Base-by-base conservation (phyloP, 2,888 invertebrate species). In the Caenorhabditis afra region DNA sequence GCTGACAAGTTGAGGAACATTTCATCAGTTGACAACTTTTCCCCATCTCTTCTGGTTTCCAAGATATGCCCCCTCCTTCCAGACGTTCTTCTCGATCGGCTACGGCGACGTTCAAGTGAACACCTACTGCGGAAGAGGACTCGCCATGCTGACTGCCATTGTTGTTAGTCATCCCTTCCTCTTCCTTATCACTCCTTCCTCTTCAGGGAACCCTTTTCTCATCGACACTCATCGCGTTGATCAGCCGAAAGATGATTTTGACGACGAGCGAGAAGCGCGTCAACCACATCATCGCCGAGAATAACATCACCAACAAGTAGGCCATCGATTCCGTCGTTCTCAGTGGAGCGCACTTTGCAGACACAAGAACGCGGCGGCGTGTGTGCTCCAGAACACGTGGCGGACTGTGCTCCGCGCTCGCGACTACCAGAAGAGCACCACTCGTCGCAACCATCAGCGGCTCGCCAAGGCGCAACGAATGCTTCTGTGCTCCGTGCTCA, bases 231-330 rank as follows among this genome's bases (percentile, higher is more conserved):
- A 99, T 99, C 91, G 99, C 99, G 91, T 97, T 99, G 90, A 96
- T 99, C 91, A 97, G 97, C 90, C 94, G 97, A 91, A 98, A 97
- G 93, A 93, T 99, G 93, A 97, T 98, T 92, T 93, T 99, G 92
- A 96, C 97, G 90, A 94, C 97, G 92, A 98, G 98, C 89, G 99
- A 99, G 93, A 98, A 98, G 93, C 97, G 98, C 93, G 99, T 99
- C 91, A 99, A 99, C 93, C 98, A 98, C 93, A 98, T 99, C 92
- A 98, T 89, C 49, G 87, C 87, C 5, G 88, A 89, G 70, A 86
- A 86, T 22, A 84, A 87, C 50, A 76, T 88, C 14, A 77, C 80
- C 4, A 73, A 82, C 50, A 49, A 78, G 85, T 87, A 18, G 47
- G 64, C 22, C 8, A 29, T 3, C 18, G 20, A 16, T 3, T 47